phyloP scores from a whole-genome alignment of 2,113 vertebrate species.

The Brevimyrus niger region DNA sequence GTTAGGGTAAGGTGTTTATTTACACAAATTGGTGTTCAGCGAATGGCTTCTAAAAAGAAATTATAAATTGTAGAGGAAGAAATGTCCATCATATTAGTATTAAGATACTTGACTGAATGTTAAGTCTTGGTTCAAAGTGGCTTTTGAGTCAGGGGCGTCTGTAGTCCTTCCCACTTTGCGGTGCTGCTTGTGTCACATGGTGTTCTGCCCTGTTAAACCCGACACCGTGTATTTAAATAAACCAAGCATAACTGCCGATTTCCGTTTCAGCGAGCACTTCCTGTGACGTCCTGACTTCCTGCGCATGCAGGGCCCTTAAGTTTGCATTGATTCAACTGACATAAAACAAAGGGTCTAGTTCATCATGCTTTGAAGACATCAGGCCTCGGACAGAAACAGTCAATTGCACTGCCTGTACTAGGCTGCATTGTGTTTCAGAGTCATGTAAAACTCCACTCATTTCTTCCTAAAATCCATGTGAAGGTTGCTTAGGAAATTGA shows the following conservation, averaged over 20 bases:
- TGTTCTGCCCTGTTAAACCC: not conserved
- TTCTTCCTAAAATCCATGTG: not conserved
- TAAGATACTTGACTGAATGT: not conserved
- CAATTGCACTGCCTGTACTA: not conserved
- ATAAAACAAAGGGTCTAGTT: not conserved
- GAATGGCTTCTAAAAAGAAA: not conserved
- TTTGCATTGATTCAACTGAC: not conserved
- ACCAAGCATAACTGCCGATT: not conserved
- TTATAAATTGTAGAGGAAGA: not conserved
- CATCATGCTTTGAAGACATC: not conserved
- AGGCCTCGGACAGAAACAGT: not conserved
- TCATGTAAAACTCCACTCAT: not conserved
- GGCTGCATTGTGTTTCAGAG: not conserved
- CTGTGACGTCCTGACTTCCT: not conserved
- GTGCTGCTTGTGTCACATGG: not conserved
- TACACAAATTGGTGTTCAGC: not conserved
- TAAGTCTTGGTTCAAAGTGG: not conserved
- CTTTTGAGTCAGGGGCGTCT: not conserved
- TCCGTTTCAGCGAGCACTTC: not conserved
- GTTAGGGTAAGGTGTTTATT: not conserved
- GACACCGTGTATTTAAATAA: not conserved
- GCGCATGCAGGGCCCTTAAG: not conserved
- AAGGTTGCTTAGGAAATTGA: not conserved
- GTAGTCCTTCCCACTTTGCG: not conserved
- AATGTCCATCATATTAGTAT: not conserved